These are phyloP conservation scores for Apodemus speciosus DNA, from an alignment of 2,113 vertebrate species.

Conservation along the genomic window DNA sequence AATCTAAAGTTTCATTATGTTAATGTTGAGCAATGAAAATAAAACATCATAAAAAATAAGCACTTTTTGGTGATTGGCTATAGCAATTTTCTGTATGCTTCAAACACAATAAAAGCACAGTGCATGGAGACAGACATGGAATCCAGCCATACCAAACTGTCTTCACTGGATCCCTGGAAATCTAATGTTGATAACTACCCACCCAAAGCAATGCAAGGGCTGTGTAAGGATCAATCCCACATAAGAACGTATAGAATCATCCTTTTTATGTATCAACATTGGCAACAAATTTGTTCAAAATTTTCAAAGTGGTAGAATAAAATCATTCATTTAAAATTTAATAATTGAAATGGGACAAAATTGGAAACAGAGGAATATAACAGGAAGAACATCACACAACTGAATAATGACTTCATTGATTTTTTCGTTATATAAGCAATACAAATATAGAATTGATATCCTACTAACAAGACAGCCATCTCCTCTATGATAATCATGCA, in stretches of 20 bases:
- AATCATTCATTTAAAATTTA: slow-evolving; percentile 39
- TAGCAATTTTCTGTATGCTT: slow-evolving; percentile 78
- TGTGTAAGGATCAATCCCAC: neutral
- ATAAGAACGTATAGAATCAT: neutral
- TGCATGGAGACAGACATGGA: slow-evolving; percentile 51
- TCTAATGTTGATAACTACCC: neutral
- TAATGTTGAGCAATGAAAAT: slow-evolving; percentile 83
- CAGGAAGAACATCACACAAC: neutral
- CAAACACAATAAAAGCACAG: slow-evolving; percentile 73
- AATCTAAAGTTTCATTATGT: slow-evolving; percentile 83
- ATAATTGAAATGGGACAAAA: slow-evolving; percentile 11
- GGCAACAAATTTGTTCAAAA: neutral
- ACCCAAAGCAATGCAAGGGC: slow-evolving; percentile 25
- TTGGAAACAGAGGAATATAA: neutral
- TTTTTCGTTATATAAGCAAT: neutral
- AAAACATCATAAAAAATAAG: slow-evolving; percentile 83
- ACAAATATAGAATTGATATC: neutral
- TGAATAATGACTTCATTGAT: neutral
- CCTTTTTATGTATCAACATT: neutral
- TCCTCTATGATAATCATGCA: neutral
- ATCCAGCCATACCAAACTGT: neutral
- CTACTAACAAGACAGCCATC: neutral
- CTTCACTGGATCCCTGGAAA: slow-evolving; percentile 42
- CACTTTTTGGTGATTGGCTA: slow-evolving; percentile 81
- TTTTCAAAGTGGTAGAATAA: neutral